Evolutionary conservation across 2,888 invertebrate genomes (phyloP).

Genomic region (Rotaria magnacalcarata): DNA sequence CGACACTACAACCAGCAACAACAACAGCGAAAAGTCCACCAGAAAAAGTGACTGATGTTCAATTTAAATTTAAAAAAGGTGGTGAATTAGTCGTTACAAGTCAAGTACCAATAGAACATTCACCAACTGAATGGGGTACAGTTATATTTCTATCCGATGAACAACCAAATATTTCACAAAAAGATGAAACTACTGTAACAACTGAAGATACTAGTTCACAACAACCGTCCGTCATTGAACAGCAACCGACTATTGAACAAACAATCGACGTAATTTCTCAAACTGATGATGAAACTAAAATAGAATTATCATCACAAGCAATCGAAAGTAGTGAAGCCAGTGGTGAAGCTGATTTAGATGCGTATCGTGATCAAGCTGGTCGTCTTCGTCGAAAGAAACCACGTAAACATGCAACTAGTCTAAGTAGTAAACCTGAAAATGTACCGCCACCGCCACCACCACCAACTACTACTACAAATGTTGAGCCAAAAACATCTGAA

Average conservation of each 20-base stretch:
- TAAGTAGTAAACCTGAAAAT: background rate
- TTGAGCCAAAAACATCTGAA: background rate
- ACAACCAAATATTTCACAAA: background rate
- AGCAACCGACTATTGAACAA: background rate
- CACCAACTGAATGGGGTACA: background rate
- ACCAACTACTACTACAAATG: too few species aligned
- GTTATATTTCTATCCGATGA: too few species aligned
- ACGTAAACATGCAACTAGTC: background rate
- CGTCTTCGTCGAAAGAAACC: conserved; percentile 31
- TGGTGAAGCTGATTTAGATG: background rate
- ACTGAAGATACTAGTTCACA: background rate
- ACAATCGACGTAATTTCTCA: background rate
- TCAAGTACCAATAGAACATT: background rate
- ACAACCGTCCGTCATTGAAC: background rate
- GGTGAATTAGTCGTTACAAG: background rate
- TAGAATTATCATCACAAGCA: background rate
- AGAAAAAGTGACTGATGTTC: background rate
- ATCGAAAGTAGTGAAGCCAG: background rate
- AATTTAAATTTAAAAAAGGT: background rate
- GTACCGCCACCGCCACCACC: background rate
- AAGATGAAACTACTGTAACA: background rate
- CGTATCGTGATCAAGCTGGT: background rate
- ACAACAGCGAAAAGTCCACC: background rate
- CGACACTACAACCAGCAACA: background rate
- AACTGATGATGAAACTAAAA: background rate